These are phyloP conservation scores for Deroptyus accipitrinus DNA, from an alignment of 2,113 vertebrate species.

Conservation along the genomic window DNA sequence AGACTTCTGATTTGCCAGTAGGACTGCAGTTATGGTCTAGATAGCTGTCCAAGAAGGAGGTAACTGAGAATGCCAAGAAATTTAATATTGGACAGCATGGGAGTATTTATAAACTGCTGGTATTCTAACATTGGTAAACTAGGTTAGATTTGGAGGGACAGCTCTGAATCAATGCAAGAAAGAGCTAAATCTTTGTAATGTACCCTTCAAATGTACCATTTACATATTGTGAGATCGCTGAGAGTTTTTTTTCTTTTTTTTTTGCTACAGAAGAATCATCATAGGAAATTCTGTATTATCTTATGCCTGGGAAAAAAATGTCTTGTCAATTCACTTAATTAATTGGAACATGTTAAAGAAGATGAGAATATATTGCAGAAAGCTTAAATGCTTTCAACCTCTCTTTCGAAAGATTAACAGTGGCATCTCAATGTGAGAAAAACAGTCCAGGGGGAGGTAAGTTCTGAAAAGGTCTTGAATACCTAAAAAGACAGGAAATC, in stretches of 20 bases:
- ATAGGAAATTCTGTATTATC: neutral
- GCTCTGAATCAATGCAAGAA: neutral
- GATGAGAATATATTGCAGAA: constrained; percentile 13
- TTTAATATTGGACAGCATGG: neutral
- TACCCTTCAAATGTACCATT: neutral
- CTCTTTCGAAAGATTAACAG: constrained; percentile 32
- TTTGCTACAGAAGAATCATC: neutral
- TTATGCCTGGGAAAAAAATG: neutral
- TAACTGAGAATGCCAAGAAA: neutral
- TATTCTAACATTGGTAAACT: neutral
- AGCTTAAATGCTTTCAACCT: constrained; percentile 27
- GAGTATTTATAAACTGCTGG: neutral
- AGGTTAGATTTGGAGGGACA: neutral
- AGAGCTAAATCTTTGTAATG: neutral
- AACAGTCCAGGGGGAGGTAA: constrained; percentile 47
- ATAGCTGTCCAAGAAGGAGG: neutral
- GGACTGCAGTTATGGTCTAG: neutral
- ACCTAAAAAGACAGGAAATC: constrained; percentile 56
- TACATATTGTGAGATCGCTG: neutral
- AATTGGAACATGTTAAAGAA: constrained; percentile 16
- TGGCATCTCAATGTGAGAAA: constrained; percentile 28
- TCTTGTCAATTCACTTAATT: constrained; percentile 10
- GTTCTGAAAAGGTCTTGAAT: constrained; percentile 37
- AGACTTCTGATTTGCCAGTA: neutral
- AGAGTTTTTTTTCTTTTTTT: neutral